A percentile compares a stretch with the other conserved stretches of the same genome.
phyloP scores from a whole-genome alignment of 2,113 vertebrate species.

The Xyrauchen texanus region DNA sequence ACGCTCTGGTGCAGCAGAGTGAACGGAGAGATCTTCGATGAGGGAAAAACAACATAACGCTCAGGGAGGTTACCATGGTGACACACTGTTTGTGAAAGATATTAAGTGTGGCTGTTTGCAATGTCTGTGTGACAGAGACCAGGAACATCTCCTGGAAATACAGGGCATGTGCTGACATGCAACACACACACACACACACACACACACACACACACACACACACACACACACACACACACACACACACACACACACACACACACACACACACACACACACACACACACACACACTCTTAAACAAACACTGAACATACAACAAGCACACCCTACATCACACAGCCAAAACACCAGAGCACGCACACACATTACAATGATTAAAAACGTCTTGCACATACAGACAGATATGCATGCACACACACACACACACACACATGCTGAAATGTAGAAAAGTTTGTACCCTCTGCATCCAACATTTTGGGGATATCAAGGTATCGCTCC shows the following conservation, averaged over 20 bases:
- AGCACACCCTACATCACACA: not conserved
- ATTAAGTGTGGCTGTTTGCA: slow-evolving; percentile 21
- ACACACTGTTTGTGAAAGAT: slow-evolving; percentile 12
- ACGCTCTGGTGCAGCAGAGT: not conserved
- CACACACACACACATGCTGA: not conserved
- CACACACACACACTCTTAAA: not conserved
- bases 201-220: not conserved
- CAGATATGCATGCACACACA: not conserved
- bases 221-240: not conserved
- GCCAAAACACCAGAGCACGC: too few species aligned
- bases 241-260: not conserved
- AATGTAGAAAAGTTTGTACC: slow-evolving; percentile 64
- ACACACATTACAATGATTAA: too few species aligned
- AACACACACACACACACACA: not conserved
- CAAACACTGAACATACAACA: not conserved
- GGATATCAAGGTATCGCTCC: slow-evolving; percentile 81
- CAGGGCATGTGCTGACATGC: slow-evolving; percentile 24
- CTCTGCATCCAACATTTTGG: slow-evolving; percentile 90
- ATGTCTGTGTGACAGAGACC: not conserved
- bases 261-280: not conserved
- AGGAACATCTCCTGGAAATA: slow-evolving; percentile 18
- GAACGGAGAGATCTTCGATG: slow-evolving; percentile 6
- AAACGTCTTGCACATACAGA: too few species aligned
- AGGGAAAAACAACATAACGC: slow-evolving; percentile 23
- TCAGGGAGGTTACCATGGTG: not conserved